These are phyloP conservation scores for Philypnodon macrostomus DNA, from an alignment of 2,797 vertebrate genomes.

Conservation along the genomic window DNA sequence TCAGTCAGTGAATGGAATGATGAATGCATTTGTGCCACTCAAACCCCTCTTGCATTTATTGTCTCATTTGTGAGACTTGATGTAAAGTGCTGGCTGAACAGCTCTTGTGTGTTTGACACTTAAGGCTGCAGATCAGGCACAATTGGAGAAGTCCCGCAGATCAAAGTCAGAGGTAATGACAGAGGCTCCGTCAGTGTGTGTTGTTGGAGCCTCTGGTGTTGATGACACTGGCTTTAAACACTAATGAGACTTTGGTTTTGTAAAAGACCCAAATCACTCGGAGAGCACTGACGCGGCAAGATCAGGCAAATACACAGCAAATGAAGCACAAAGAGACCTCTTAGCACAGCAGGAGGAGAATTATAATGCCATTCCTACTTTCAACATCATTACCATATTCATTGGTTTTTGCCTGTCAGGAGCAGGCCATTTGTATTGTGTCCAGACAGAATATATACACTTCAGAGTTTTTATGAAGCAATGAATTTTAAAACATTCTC, in stretches of 20 bases:
- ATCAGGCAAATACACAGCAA: conserved; percentile 50
- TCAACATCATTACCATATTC: conserved; percentile 58
- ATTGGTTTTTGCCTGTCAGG: conserved; percentile 45
- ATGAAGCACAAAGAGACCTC: conserved; percentile 56
- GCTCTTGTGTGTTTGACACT: conserved; percentile 8
- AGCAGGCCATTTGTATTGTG: conserved; percentile 19
- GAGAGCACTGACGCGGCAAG: conserved; percentile 20
- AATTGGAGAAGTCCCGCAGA: conserved; percentile 34
- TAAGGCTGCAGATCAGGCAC: conserved; percentile 25
- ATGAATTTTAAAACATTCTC: conserved; percentile 31
- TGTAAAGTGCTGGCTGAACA: conserved; percentile 8
- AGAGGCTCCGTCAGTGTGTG: conserved; percentile 47
- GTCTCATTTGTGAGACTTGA: not conserved
- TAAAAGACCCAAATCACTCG: conserved; percentile 56
- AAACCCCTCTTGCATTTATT: not conserved
- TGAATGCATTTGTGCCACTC: not conserved
- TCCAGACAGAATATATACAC: conserved; percentile 26
- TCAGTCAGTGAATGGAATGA: not conserved
- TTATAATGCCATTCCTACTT: conserved; percentile 59
- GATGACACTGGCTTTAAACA: conserved; percentile 39
- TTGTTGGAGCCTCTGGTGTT: conserved; percentile 32
- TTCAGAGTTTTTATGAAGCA: conserved; percentile 20
- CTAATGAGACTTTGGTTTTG: conserved; percentile 64
- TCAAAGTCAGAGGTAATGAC: conserved; percentile 40
- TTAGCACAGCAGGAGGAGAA: conserved; percentile 55